phyloP scores from a whole-genome alignment of 2,888 invertebrate genomes.

The Heliconius ismenius region DNA sequence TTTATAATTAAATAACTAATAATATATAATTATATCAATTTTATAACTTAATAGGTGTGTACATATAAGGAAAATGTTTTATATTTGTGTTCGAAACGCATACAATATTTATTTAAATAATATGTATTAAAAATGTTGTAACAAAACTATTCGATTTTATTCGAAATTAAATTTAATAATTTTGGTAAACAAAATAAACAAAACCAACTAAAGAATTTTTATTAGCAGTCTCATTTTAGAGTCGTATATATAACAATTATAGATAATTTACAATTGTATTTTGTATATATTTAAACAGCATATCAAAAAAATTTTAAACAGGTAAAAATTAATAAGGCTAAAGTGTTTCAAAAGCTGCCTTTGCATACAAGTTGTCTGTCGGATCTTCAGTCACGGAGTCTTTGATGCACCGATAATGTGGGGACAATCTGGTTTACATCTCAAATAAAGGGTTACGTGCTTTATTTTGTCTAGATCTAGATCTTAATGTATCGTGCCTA shows the following conservation, averaged over 20 bases:
- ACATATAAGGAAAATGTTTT: background rate
- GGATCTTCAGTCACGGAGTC: slow-evolving; percentile 35
- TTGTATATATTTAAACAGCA: too few relatives aligned
- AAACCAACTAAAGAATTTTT: background rate
- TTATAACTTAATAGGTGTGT: slow-evolving; percentile 9
- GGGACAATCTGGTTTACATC: slow-evolving; percentile 33
- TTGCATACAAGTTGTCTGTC: slow-evolving; percentile 32
- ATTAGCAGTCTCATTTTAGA: too few relatives aligned
- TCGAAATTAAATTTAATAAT: background rate
- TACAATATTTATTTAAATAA: background rate
- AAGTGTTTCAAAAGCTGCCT: slow-evolving; percentile 16
- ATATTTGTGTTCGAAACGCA: background rate
- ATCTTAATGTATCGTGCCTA: slow-evolving; percentile 8
- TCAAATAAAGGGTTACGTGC: slow-evolving; percentile 34
- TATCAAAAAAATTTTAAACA: background rate
- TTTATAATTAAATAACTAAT: slow-evolving; percentile 9
- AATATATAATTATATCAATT: slow-evolving; percentile 5
- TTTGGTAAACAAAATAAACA: background rate
- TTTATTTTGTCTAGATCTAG: slow-evolving; percentile 28
- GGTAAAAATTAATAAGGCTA: slow-evolving; percentile 15
- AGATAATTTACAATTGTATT: too few relatives aligned
- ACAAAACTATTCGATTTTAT: background rate
- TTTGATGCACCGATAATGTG: slow-evolving; percentile 39
- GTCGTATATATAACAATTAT: too few relatives aligned
- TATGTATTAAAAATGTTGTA: background rate